phyloP scores from a whole-genome alignment of 2,113 vertebrate genomes.

The Octodon degus region DNA sequence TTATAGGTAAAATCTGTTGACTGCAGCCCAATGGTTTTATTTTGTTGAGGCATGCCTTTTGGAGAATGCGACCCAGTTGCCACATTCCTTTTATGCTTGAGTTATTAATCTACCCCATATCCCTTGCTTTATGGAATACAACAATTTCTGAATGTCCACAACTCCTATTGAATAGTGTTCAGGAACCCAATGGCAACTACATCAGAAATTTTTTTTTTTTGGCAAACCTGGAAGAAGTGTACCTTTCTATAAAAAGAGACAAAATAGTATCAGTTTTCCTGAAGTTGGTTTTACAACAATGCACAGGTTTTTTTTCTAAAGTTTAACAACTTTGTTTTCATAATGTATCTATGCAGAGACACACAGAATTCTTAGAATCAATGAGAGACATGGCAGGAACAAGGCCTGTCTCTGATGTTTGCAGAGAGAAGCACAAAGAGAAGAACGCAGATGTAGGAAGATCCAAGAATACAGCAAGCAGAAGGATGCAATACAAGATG shows the following conservation, averaged over 20 bases:
- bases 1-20: constrained; percentile 69
- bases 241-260: constrained; percentile 53
- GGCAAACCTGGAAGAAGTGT: constrained; percentile 53
- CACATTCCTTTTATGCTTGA: constrained; percentile 65
- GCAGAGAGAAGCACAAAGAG: not conserved
- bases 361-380: not conserved
- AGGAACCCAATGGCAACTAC: not conserved
- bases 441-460: not conserved
- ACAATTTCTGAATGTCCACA: constrained; percentile 49
- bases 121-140: constrained; percentile 58
- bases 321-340: not conserved
- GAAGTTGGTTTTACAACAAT: not conserved
- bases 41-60: constrained; percentile 67
- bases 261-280: not conserved
- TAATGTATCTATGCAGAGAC: not conserved
- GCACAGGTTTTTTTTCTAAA: not conserved
- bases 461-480: not conserved
- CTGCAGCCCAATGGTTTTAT: constrained; percentile 77
- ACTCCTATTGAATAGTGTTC: constrained; percentile 22
- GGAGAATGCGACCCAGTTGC: constrained; percentile 17
- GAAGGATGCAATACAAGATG: not conserved
- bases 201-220: constrained; percentile 41
- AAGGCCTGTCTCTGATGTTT: not conserved
- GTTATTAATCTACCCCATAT: constrained; percentile 74
- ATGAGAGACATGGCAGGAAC: not conserved